These are phyloP conservation scores for Eleginops maclovinus DNA, from an alignment of 2,113 vertebrate species.

Conservation along the genomic window DNA sequence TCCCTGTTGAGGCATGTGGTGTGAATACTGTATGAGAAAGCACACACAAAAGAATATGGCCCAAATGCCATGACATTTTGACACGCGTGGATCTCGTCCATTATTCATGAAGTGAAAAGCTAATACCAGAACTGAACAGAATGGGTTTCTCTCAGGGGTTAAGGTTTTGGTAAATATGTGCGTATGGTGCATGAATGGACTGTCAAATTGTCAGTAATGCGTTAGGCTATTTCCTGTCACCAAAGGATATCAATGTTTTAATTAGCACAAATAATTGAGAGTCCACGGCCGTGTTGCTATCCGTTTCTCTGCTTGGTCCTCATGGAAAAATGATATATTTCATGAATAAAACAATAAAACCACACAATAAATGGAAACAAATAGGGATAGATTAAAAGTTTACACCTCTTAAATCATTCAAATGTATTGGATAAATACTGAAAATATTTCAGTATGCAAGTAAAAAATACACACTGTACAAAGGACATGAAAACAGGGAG, in stretches of 20 bases:
- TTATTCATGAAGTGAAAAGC: conserved; percentile 77
- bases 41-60: conserved; percentile 31
- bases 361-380: not conserved
- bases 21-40: conserved; percentile 15
- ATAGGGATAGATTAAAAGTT: not conserved
- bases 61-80: conserved; percentile 84
- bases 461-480: not conserved
- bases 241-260: not conserved
- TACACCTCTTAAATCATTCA: not conserved
- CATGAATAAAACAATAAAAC: not conserved
- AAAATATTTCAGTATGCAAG: not conserved
- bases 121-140: conserved; percentile 46
- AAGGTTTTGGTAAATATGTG: conserved; percentile 37
- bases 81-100: conserved; percentile 67
- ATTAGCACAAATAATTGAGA: conserved; percentile 12
- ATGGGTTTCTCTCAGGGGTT: conserved; percentile 35
- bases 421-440: not conserved
- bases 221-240: not conserved
- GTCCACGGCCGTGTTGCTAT: not conserved
- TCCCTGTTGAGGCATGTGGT: conserved; percentile 7
- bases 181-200: conserved; percentile 29
- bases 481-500: not conserved
- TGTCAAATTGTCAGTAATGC: conserved; percentile 15
- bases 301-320: not conserved
- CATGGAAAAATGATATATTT: not conserved